phyloP scores from a whole-genome alignment of 2,113 vertebrate genomes.

The Psilopsiagon aymara region DNA sequence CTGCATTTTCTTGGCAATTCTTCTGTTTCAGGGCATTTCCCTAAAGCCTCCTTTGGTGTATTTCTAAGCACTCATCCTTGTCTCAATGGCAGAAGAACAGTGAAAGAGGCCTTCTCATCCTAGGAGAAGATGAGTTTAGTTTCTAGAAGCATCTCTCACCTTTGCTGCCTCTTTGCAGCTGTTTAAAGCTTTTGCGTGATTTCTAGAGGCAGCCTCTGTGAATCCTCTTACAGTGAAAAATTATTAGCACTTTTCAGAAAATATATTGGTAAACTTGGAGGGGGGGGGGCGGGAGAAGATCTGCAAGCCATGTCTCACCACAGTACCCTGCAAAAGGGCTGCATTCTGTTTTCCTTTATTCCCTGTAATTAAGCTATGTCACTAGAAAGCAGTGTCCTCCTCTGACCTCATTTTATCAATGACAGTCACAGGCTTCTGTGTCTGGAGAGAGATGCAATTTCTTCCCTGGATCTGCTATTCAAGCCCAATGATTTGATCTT shows the following conservation, averaged over 20 bases:
- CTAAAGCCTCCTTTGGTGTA: neutral
- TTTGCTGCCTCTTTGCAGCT: neutral
- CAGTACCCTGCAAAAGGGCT: neutral
- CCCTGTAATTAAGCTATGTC: neutral
- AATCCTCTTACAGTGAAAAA: neutral
- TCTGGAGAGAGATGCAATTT: neutral
- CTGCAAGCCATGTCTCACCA: neutral
- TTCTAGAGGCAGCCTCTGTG: neutral
- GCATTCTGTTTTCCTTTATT: neutral
- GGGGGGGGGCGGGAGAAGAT: neutral
- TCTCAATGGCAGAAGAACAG: neutral
- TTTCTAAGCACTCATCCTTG: neutral
- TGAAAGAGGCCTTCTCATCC: neutral
- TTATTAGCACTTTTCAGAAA: neutral
- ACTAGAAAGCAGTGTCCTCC: neutral
- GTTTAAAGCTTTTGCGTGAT: neutral
- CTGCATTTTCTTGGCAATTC: neutral
- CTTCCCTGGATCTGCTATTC: neutral
- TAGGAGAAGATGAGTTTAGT: neutral
- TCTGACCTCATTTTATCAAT: neutral
- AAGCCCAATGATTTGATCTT: neutral
- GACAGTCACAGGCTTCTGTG: neutral
- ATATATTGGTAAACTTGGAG: fast-evolving
- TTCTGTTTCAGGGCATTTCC: neutral
- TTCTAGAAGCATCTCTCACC: neutral